Evolutionary conservation across 1,140 invertebrate species (phyloP), one percentile per base, ranked within the genome.

Genomic region (Hyposmocoma kahamanoa): DNA sequence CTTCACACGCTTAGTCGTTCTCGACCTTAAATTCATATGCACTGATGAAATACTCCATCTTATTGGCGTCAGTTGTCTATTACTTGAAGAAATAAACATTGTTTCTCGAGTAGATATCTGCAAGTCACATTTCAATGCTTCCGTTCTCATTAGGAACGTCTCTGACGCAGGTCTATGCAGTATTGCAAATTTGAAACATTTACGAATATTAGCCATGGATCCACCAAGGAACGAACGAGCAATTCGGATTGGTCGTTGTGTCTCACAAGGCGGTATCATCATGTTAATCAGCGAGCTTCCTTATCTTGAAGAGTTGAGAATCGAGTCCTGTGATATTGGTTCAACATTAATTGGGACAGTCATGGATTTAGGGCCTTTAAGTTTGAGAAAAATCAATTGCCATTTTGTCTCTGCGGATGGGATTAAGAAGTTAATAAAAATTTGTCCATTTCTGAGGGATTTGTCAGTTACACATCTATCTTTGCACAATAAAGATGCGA

Each of bases 1-100:
- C 42, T 71, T 87, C 22, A 68, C 56, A 19, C 71, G 76, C 13
- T 68, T 88, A 52, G 62, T 86, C 5, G 68, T 84, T 24, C 72
- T 88, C 5, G 85, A 88, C 51, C 73, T 88, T 10, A 86, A 82
- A 57, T 86, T 87, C 42, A 80, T 88, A 51, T 88, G 87, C 50
- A 88, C 87, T 2, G 87, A 89, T 57, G 88, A 88, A 70, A 88
- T 89, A 19, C 78, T 89, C 3, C 59, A 85, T 66, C 70, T 87
- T n/a, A 68, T 89, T 19, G 80, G 84, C 18, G 57, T 66, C 11
- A 75, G 66, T 53, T 89, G 88, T 59, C 69, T 50, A 13, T 56
- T 81, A 38, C 68, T 89, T 9, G 84, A 88, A 64, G 78, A 87
- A 53, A 77, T 89, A 18, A 86, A 88, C 50, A 87, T 88, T 41